A percentile compares a stretch with the other conserved stretches of the same genome.
These are phyloP conservation scores for Drosophila malerkotliana DNA, from an alignment of 1,140 invertebrate species.

Conservation along the genomic window DNA sequence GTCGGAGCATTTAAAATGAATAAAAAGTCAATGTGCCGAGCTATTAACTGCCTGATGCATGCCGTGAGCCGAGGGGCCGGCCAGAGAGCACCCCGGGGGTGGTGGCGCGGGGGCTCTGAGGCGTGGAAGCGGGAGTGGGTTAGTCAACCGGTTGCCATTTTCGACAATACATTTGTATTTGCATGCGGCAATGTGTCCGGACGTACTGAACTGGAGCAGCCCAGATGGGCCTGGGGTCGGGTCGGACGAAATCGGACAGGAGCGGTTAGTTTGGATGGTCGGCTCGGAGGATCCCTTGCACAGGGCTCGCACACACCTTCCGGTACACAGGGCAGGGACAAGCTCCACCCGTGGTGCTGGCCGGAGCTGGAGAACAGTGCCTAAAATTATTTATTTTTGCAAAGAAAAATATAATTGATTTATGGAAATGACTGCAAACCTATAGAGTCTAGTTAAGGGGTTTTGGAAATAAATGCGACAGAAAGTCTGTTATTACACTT, in stretches of 20 bases:
- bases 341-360: constrained; percentile 6
- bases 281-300: constrained; percentile 43
- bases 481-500: neutral
- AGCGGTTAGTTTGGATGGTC: constrained; percentile 60
- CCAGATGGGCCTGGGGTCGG: constrained; percentile 29
- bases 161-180: constrained; percentile 81
- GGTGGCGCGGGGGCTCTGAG: neutral
- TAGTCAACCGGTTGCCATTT: constrained; percentile 73
- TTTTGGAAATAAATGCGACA: constrained; percentile 1
- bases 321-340: constrained; percentile 61
- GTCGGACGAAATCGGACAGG: constrained; percentile 31
- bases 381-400: constrained; percentile 36
- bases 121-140: constrained; percentile 7
- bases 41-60: constrained; percentile 79
- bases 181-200: constrained; percentile 76
- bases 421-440: constrained; percentile 30
- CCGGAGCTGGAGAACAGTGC: constrained; percentile 20
- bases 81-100: neutral
- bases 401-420: constrained; percentile 32
- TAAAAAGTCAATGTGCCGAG: constrained; percentile 81
- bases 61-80: constrained; percentile 30
- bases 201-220: constrained; percentile 56
- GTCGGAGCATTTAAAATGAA: constrained; percentile 81
- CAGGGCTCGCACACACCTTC: constrained; percentile 67
- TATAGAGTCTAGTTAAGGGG: constrained; percentile 23